Evolutionary conservation across 1,140 invertebrate species (phyloP), one percentile per base, ranked within the genome.

Genomic region (Muscidifurax raptorellus): DNA sequence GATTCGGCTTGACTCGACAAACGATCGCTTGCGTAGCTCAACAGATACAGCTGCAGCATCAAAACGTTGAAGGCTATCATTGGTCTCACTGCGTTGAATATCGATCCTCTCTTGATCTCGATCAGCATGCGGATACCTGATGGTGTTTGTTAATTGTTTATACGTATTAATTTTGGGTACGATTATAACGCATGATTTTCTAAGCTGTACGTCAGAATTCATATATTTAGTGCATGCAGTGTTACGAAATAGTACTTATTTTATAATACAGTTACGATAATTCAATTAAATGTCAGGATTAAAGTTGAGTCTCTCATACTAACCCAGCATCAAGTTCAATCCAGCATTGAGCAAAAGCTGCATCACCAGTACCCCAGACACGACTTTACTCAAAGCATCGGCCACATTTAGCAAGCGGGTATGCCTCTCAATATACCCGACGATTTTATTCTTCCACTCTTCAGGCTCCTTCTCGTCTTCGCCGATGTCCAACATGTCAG

Each of bases 261-360:
- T n/a, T n/a, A n/a, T n/a, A n/a, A n/a, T n/a, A n/a, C n/a, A n/a
- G n/a, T n/a, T n/a, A n/a, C n/a, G n/a, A n/a, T n/a, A n/a, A n/a
- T n/a, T n/a, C n/a, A n/a, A n/a, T n/a, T n/a, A n/a, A n/a, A n/a
- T n/a, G n/a, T n/a, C n/a, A n/a, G n/a, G n/a, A n/a, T n/a, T n/a
- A 15, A 18, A 25, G 22, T n/a, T 28, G 22, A 64, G 25, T 79
- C 18, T 64, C 0, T 47, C 27, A 27, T 13, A 85, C 32, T 81
- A 86, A 90, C 91, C 90, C 59, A 88, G 85, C 2, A 90, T n/a
- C 30, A 86, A 84, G 64, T 88, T 87, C 25, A 88, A n/a, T 25
- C 80, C 72, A 22, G 80, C 66, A 66, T 86, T 87, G 0, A 85
- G 22, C 12, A 83, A 13, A 7, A 89, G 47, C n/a, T 88, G 84